phyloP scores from a whole-genome alignment of 2,888 invertebrate species.

The Scrobipalpa atriplicella region DNA sequence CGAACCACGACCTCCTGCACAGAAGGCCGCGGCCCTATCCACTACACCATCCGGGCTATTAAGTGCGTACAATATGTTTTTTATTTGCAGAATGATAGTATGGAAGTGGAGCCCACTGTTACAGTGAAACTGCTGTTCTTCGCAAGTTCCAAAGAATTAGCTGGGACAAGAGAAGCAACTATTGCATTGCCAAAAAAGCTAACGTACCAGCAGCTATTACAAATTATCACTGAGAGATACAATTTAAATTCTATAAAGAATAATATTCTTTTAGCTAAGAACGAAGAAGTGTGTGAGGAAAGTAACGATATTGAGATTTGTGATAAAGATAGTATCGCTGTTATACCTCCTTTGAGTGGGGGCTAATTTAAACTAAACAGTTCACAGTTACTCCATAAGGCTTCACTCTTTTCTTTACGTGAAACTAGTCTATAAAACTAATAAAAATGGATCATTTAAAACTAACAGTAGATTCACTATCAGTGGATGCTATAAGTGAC shows the following conservation, averaged over 20 bases:
- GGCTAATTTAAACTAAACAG: slow-evolving; percentile 83
- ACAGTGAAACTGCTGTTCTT: slow-evolving; percentile 92
- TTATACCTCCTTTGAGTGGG: slow-evolving; percentile 97
- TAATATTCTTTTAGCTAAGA: slow-evolving; percentile 90
- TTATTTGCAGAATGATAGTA: slow-evolving; percentile 60
- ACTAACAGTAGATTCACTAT: slow-evolving; percentile 85
- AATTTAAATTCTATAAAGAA: slow-evolving; percentile 86
- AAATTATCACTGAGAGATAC: slow-evolving; percentile 83
- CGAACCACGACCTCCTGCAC: no score
- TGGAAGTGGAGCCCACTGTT: slow-evolving; percentile 75
- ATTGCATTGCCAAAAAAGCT: slow-evolving; percentile 79
- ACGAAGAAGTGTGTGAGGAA: slow-evolving; percentile 89
- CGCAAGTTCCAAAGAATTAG: slow-evolving; percentile 93
- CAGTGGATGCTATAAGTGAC: slow-evolving; percentile 85
- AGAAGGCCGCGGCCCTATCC: no score
- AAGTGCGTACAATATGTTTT: no score
- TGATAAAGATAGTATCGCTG: slow-evolving; percentile 91
- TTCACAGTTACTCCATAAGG: no score
- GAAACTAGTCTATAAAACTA: no score
- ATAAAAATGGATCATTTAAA: slow-evolving; percentile 87
- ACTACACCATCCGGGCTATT: no score
- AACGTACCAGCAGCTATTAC: slow-evolving; percentile 82
- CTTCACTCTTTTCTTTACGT: no score
- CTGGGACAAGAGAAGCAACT: slow-evolving; percentile 83
- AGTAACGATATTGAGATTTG: slow-evolving; percentile 80